Base-by-base conservation (phyloP, 2,888 invertebrate genomes). In the Leptothorax acervorum region DNA sequence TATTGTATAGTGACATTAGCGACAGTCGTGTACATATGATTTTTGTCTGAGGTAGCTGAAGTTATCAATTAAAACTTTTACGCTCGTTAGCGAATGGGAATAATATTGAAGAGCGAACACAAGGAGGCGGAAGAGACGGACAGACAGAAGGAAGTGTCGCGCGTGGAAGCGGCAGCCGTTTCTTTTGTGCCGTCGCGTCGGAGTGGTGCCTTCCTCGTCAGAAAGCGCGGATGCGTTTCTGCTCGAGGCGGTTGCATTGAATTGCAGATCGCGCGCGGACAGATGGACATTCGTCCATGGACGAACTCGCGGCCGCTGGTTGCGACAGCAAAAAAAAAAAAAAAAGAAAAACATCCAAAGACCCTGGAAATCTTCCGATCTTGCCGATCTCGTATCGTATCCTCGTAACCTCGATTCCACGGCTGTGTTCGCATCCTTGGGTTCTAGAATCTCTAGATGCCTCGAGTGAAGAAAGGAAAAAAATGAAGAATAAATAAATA, bases 251-350 rank as follows among this genome's bases (percentile, higher is more conserved):
- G 75, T 90, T 71, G 60, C 90, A 92, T 93, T 93, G 93, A 93
- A 93, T 93, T 93, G 92, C 92, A 93, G 92, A 93, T 93, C 90
- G 78, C 88, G 85, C 86, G 84, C 88, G 91, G 92, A 92, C 93
- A 93, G 93, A 93, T 93, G 93, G 93, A 92, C 93, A 92, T 90
- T 68, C 66, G 91, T 92, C 87, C 90, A 82, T 86, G 89, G 88
- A 87, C 88, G 79, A 88, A 87, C 91, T 88, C 87, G 87, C 86
- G 84, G 88, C 84, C 88, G 79, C 60, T 81, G 28, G 90, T 91
- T 91, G 88, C 89, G 88, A 85, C 57, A 86, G 81, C 81, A 75
- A 75, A 63, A 35, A 5, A 35, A 35, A 39, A 35, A 35, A 35
- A 35, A 39, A 39, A 35, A 35, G 4, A 35, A 39, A 55, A 87